Percentiles rank a stretch among this genome's conserved stretches.
phyloP scores from a whole-genome alignment of 2,888 invertebrate genomes.

The Spialia ferax region DNA sequence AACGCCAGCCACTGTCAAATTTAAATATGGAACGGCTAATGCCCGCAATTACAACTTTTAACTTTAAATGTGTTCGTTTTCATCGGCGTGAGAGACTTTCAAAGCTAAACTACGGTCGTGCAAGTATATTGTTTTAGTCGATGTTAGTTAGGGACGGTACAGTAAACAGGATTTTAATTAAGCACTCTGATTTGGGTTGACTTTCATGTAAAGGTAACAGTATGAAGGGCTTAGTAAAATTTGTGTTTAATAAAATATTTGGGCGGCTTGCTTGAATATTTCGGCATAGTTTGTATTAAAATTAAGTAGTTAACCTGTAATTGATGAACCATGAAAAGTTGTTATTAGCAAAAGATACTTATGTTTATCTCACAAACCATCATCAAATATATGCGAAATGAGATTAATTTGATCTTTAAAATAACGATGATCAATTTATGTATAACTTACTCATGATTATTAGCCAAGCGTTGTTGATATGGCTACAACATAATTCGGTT shows the following conservation, averaged over 20 bases:
- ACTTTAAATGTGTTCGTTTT: constrained; percentile 23
- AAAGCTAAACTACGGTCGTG: constrained; percentile 7
- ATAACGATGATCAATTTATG: not conserved
- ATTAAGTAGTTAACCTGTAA: no score
- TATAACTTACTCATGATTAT: not conserved
- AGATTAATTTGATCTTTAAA: no score
- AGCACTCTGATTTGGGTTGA: not conserved
- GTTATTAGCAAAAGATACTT: no score
- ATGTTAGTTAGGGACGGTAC: constrained; percentile 3
- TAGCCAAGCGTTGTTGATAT: constrained; percentile 4
- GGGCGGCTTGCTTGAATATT: no score
- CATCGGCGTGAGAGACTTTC: constrained; percentile 11
- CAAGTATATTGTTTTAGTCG: constrained; percentile 7
- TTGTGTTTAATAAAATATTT: no score
- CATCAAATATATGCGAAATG: no score
- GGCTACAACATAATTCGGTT: constrained; percentile 12
- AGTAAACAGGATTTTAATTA: constrained; percentile 8
- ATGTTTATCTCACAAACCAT: no score
- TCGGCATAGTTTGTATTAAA: no score
- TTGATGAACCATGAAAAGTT: no score
- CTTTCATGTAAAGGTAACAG: not conserved
- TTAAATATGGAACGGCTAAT: constrained; percentile 63
- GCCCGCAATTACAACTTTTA: constrained; percentile 50
- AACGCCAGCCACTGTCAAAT: constrained; percentile 42
- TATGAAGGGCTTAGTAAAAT: no score